Percentiles rank a stretch among this genome's conserved stretches.
phyloP scores from a whole-genome alignment of 2,113 vertebrate species.

The Boulengeromyrus knoepffleri region DNA sequence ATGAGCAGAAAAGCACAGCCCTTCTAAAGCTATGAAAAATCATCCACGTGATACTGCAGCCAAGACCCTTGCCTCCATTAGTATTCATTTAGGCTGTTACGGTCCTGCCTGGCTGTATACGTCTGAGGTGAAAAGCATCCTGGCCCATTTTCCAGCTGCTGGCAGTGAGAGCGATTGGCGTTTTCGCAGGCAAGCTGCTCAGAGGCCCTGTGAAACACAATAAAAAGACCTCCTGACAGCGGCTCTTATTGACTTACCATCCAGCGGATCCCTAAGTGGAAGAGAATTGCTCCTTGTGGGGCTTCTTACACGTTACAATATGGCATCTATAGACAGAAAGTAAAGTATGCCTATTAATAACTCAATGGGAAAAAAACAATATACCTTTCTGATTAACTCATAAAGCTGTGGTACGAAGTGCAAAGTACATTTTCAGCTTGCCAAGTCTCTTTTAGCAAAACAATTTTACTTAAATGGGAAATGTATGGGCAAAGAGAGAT shows the following conservation, averaged over 20 bases:
- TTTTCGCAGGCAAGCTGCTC: conserved; percentile 24
- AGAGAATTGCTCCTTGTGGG: conserved; percentile 27
- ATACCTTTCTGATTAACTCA: conserved; percentile 34
- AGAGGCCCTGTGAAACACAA: conserved; percentile 19
- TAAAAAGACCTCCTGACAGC: conserved; percentile 31
- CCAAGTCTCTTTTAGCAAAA: conserved; percentile 48
- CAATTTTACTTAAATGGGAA: conserved; percentile 37
- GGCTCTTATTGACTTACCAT: conserved; percentile 37
- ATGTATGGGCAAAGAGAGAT: conserved; percentile 16
- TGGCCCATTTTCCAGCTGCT: conserved; percentile 11
- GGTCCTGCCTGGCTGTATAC: conserved; percentile 33
- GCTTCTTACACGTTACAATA: conserved; percentile 35
- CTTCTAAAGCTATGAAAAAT: neutral
- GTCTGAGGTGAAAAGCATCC: conserved; percentile 40
- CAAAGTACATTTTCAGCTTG: conserved; percentile 37
- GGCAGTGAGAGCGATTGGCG: conserved; percentile 15
- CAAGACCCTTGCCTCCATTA: conserved; percentile 18
- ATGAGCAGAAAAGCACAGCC: neutral
- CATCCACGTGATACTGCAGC: neutral
- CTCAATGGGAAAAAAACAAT: neutral
- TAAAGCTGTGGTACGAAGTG: conserved; percentile 35
- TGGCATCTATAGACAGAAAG: conserved; percentile 28
- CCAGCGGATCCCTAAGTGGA: conserved; percentile 38
- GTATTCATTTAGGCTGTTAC: conserved; percentile 44
- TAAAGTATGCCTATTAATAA: conserved; percentile 8